A percentile compares a stretch with the other conserved stretches of the same genome.
These are phyloP conservation scores for Nerophis ophidion DNA, from an alignment of 2,113 vertebrate genomes.

Conservation along the genomic window DNA sequence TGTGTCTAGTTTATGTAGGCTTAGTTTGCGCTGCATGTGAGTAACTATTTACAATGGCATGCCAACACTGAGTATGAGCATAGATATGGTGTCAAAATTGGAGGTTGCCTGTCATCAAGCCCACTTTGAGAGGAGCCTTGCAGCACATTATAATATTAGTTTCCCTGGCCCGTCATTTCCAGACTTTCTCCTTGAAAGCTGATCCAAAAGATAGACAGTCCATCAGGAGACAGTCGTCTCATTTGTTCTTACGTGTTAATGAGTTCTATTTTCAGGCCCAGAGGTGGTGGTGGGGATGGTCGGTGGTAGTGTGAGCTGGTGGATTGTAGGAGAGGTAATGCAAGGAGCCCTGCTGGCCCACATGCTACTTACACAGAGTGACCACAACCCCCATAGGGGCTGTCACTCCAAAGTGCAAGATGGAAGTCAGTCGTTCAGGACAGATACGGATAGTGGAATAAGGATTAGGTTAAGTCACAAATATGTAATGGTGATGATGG, in stretches of 20 bases:
- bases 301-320: constrained; percentile 58
- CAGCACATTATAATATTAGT: constrained; percentile 78
- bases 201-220: constrained; percentile 80
- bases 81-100: constrained; percentile 51
- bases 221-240: constrained; percentile 76
- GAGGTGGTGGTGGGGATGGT: constrained; percentile 60
- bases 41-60: constrained; percentile 26
- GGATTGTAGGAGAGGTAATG: constrained; percentile 55
- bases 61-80: constrained; percentile 23
- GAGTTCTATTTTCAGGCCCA: constrained; percentile 74
- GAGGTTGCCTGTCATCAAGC: constrained; percentile 63
- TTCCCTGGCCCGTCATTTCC: constrained; percentile 71
- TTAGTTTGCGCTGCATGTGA: not conserved
- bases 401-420: constrained; percentile 64
- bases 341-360: constrained; percentile 46
- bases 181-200: constrained; percentile 77
- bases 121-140: constrained; percentile 58
- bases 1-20: too few relatives aligned
- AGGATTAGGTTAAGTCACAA: constrained; percentile 59
- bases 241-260: constrained; percentile 81
- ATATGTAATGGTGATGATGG: constrained; percentile 55
- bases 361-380: constrained; percentile 54
- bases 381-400: constrained; percentile 62
- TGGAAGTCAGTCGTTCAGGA: constrained; percentile 52
- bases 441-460: constrained; percentile 46